A percentile compares a stretch with the other conserved stretches of the same genome.
Conservation (phyloP, 2,113 vertebrate species). For the Zosterops pallidus region DNA sequence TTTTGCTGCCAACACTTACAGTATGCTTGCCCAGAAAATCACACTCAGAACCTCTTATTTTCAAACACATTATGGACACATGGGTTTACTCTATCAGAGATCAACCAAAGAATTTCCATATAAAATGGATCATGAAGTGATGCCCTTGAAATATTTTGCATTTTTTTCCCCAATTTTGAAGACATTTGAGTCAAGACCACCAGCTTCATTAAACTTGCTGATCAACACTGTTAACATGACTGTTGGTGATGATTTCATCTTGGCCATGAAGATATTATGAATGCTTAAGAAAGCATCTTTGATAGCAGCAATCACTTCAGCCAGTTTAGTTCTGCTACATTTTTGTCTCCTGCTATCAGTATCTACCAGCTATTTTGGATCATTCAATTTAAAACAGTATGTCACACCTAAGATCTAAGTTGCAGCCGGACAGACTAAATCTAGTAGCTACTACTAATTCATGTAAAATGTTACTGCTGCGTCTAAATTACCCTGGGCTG, state of each 20-base stretch:
- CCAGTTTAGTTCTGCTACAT: neutral
- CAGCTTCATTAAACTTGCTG: neutral
- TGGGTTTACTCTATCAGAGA: neutral
- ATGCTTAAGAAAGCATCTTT: neutral
- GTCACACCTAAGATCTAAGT: neutral
- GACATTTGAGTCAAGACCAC: neutral
- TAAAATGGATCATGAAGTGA: neutral
- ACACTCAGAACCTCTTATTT: neutral
- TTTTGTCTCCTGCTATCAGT: neutral
- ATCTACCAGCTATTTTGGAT: neutral
- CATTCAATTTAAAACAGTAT: neutral
- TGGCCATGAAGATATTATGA: neutral
- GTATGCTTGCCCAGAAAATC: neutral
- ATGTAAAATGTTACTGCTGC: neutral
- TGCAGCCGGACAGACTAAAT: neutral
- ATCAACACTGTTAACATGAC: neutral
- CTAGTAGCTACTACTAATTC: neutral
- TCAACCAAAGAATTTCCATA: neutral
- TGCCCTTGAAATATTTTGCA: neutral
- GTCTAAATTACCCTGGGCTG: neutral
- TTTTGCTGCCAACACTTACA: neutral
- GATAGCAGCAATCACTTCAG: neutral
- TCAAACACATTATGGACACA: rapidly evolving
- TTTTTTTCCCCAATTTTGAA: neutral
- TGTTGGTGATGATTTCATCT: neutral